Evolutionary conservation across 2,888 invertebrate genomes (phyloP), one percentile per base, ranked within the genome.

Genomic region (Hylaea fasciaria): DNA sequence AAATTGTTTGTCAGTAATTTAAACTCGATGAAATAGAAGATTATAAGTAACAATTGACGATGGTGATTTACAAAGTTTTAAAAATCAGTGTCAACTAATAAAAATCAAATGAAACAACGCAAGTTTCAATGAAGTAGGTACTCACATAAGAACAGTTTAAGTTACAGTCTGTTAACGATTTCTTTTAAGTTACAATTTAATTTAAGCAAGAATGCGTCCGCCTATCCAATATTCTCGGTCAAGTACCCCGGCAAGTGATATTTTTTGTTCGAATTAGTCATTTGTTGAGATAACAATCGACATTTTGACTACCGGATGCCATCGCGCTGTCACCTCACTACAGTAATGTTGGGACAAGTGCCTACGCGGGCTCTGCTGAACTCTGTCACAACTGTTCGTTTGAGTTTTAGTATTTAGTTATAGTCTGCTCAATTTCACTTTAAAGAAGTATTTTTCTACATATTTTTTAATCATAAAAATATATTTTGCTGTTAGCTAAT

Each of bases 231-330:
- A 58, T 63, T 58, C 53, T 54, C 59, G 64, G 62, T 65, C 66
- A 63, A 63, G 59, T 57, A 66, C 64, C 65, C 54, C 62, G 50
- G 13, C 37, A 39, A 62, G 62, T 62, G 69, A 76, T 70, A 71
- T 74, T 73, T 74, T 74, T 72, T 69, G 59, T 68, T 58, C 60
- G 64, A 73, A 78, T 77, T 75, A 73, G 75, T 80, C 80, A 80
- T 70, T 72, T 77, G 75, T 73, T 72, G 73, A 69, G 78, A 76
- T 76, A 69, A 72, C 47, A 40, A 68, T 68, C 68, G 62, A 66
- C 47, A 61, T 64, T 32, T 70, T 70, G 78, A 78, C 82, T 82
- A 82, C 83, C 74, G 82, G 71, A 74, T 76, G 72, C 72, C 76
- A 70, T 72, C 73, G 74, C 59, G 49, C 57, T 65, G 75, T 73